Percentiles rank a stretch among this genome's conserved stretches.
Evolutionary conservation across 1,140 invertebrate species (phyloP).

Genomic region (Delia radicum): DNA sequence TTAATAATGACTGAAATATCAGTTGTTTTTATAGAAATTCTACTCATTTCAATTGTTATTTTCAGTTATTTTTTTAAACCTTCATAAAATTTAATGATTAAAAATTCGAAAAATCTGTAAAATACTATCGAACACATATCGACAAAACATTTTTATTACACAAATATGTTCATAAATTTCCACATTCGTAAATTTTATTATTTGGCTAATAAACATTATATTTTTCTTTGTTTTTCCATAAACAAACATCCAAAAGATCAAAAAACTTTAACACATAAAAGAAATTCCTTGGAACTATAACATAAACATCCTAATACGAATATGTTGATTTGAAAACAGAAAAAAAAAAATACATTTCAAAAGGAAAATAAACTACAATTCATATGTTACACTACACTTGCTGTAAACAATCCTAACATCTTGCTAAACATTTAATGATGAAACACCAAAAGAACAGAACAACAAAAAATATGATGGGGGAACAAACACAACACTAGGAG

Average conservation of each 20-base stretch:
- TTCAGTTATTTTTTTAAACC: no score
- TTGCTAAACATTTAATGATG: neutral
- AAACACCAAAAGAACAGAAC: neutral
- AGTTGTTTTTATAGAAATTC: no score
- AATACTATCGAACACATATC: no score
- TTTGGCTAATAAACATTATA: neutral
- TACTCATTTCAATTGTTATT: no score
- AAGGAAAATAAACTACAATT: neutral
- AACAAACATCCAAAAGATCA: neutral
- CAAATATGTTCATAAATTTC: no score
- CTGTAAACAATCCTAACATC: neutral
- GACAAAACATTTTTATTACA: no score
- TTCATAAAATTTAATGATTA: no score
- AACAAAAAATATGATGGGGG: neutral
- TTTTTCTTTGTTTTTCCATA: neutral
- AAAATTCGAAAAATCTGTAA: no score
- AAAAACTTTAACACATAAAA: neutral
- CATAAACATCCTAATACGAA: neutral
- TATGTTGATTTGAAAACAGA: neutral
- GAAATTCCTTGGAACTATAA: neutral
- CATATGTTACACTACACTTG: neutral
- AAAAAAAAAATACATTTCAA: neutral
- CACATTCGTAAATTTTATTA: no score
- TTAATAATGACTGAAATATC: neutral
- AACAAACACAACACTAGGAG: neutral